Evolutionary conservation across 2,113 vertebrate species (phyloP), one percentile per base, ranked within the genome.

Genomic region (Indri indri): DNA sequence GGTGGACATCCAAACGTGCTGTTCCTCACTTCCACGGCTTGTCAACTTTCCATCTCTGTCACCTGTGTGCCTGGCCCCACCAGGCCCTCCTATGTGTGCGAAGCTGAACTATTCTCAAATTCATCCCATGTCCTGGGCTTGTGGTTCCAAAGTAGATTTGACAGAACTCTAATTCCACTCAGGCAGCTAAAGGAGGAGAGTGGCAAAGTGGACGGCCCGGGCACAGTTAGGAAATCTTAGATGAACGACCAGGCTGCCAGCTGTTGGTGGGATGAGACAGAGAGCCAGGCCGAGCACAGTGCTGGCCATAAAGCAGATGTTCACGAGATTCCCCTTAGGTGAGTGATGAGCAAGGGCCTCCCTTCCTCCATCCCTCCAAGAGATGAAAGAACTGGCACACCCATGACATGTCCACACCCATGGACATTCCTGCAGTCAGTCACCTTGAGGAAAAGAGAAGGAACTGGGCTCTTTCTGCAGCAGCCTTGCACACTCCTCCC

Each of bases 361-460:
- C 23, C 5, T 34, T n/a, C 23, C 25, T 30, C 32, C 18, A 16
- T 45, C 32, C 7, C n/a, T 4, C 54, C 71, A 52, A 25, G 30
- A 80, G n/a, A 13, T 3, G 61, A 32, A n/a, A 40, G 7, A 16
- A 8, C 14, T 1, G 40, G n/a, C 63, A 40, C 16, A 40, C 0
- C 16, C 34, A 5, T 0, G 2, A 52, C 50, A 52, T 52, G 13
- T 52, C 50, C 63, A 40, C 16, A 40, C 0, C 20, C 34, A 5
- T 0, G 2, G 52, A 34, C 4, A 8, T 11, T 11, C 32, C 54
- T 27, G 18, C 65, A 59, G 42, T 25, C 59, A 16, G 79, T 71
- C 12, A 4, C 71, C 25, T n/a, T 22, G 63, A 74, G 20, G 63
- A 86, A 54, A 11, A 37, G 54, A 65, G 23, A 59, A 68, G n/a